Conservation (phyloP, 1,140 invertebrate species). For the Drosophila ficusphila region DNA sequence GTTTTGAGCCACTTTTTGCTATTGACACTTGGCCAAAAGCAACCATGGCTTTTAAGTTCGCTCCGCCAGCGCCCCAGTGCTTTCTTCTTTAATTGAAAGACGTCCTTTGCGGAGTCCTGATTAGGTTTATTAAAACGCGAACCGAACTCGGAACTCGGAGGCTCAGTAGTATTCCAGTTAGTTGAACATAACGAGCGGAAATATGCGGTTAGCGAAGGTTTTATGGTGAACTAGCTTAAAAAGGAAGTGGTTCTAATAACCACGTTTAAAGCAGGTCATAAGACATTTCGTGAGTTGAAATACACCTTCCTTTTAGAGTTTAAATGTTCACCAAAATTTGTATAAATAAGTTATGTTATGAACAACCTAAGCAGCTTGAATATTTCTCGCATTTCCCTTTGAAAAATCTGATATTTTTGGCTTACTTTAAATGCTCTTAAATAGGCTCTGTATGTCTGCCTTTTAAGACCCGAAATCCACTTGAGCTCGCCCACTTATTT, state of each 20-base stretch:
- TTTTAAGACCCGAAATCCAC: neutral
- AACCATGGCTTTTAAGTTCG: constrained; percentile 38
- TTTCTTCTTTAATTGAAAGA: constrained; percentile 49
- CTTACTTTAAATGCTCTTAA: too few species aligned
- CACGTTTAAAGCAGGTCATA: too few species aligned
- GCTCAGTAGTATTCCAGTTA: neutral
- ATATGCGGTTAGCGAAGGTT: constrained; percentile 5
- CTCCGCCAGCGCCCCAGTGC: neutral
- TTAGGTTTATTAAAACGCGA: constrained; percentile 28
- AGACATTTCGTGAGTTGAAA: too few species aligned
- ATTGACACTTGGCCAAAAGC: constrained; percentile 64
- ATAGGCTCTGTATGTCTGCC: too few species aligned
- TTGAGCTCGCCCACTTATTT: neutral
- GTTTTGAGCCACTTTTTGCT: constrained; percentile 53
- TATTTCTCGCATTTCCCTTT: neutral
- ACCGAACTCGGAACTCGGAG: neutral
- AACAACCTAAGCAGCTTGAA: neutral
- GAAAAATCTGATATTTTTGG: neutral
- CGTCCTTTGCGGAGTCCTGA: constrained; percentile 22
- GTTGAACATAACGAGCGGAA: constrained; percentile 5
- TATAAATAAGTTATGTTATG: too few species aligned
- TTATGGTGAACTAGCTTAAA: neutral
- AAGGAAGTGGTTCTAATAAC: neutral
- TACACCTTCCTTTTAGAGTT: too few species aligned
- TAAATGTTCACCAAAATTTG: too few species aligned